Conservation (phyloP, 2,888 invertebrate species). For the Camptogramma bilineatum region DNA sequence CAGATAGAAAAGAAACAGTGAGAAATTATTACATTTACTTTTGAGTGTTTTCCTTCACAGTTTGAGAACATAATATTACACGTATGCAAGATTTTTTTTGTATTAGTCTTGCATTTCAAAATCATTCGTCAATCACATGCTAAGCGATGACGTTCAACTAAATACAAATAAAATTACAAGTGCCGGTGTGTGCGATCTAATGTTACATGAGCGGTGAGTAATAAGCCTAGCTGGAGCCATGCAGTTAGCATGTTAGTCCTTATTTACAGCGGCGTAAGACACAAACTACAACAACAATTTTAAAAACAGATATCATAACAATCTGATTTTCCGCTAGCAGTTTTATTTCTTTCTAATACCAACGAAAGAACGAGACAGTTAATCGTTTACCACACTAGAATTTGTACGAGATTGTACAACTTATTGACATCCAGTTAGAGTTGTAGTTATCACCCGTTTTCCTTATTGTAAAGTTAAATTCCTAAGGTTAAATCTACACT, state of each 20-base stretch:
- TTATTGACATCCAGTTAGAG: neutral
- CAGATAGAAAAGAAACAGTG: neutral
- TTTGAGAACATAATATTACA: too few species aligned
- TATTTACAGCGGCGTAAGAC: slow-evolving; percentile 18
- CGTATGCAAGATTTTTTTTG: neutral
- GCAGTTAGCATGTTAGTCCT: slow-evolving; percentile 41
- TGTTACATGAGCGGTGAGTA: slow-evolving; percentile 58
- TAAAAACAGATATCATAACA: neutral
- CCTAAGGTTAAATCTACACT: slow-evolving; percentile 6
- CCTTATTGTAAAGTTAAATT: neutral
- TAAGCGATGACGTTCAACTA: slow-evolving; percentile 51
- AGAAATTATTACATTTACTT: neutral
- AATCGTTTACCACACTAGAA: neutral
- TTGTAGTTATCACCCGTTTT: neutral
- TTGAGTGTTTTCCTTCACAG: neutral
- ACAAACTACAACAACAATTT: slow-evolving; percentile 22
- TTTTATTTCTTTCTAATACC: neutral
- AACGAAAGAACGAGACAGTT: slow-evolving; percentile 3
- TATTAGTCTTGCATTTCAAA: slow-evolving; percentile 47
- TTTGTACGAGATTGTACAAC: neutral
- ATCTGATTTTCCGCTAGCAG: neutral
- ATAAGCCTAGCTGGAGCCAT: slow-evolving; percentile 49
- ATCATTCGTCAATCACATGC: slow-evolving; percentile 42
- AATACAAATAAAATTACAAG: slow-evolving; percentile 55
- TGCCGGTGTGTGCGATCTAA: slow-evolving; percentile 61